These are phyloP conservation scores for Solea solea DNA, from an alignment of 2,113 vertebrate genomes.

Conservation along the genomic window DNA sequence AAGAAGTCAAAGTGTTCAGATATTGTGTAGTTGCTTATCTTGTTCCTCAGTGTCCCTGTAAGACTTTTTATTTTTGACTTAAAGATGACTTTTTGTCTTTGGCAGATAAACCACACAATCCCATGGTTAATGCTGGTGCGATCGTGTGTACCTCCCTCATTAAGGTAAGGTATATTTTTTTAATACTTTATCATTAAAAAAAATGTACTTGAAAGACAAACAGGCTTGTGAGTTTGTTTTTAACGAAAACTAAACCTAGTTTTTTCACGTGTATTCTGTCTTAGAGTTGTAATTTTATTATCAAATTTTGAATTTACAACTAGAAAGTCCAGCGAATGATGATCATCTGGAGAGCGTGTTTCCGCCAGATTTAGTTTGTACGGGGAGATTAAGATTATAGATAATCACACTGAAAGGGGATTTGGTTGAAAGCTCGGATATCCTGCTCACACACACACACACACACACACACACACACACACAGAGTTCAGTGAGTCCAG, in stretches of 20 bases:
- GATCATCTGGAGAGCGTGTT: conserved; percentile 3
- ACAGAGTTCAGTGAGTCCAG: not conserved
- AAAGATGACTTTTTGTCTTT: not conserved
- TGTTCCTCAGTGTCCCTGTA: not conserved
- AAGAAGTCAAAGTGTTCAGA: not conserved
- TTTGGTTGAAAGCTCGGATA: conserved; percentile 49
- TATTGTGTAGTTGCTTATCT: not conserved
- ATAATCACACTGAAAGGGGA: conserved; percentile 71
- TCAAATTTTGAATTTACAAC: no score
- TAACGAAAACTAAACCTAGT: no score
- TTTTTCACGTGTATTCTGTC: no score
- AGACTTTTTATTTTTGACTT: not conserved
- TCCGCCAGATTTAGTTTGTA: conserved; percentile 51
- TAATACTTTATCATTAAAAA: not conserved
- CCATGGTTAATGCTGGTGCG: conserved; percentile 98
- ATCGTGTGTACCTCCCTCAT: conserved; percentile 98
- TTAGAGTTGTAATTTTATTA: no score
- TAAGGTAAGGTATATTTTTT: conserved; percentile 86
- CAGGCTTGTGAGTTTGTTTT: no score
- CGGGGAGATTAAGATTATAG: conserved; percentile 66
- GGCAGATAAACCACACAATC: conserved; percentile 97
- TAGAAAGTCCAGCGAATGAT: no score
- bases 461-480: not conserved
- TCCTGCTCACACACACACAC: not conserved
- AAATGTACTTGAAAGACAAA: not conserved